Conservation (phyloP, 2,797 vertebrate species). For the Sarcophilus harrisii region DNA sequence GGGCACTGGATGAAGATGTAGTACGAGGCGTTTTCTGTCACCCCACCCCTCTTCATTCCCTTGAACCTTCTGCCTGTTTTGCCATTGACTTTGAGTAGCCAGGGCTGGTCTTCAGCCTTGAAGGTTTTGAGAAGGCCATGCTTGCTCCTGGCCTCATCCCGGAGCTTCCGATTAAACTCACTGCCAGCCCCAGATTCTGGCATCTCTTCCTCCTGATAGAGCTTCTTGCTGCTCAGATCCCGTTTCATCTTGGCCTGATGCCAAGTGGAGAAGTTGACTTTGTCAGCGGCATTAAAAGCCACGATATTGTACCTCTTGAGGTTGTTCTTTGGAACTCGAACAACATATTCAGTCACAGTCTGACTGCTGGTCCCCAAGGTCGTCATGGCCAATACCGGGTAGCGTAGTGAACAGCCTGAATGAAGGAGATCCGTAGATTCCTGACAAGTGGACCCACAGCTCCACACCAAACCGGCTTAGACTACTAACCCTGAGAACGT, state of each 20-base stretch:
- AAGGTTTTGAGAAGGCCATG: conserved; percentile 94
- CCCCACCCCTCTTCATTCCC: conserved; percentile 94
- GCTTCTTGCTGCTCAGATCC: conserved; percentile 93
- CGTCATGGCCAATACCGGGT: too few species aligned
- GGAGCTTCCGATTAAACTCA: too few species aligned
- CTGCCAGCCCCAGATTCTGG: conserved; percentile 90
- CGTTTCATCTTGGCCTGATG: conserved; percentile 94
- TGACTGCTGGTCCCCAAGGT: conserved; percentile 91
- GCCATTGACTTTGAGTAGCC: conserved; percentile 94
- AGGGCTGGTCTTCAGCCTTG: conserved; percentile 95
- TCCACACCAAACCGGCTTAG: too few species aligned
- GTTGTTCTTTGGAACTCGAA: conserved; percentile 94
- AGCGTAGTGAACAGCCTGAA: too few species aligned
- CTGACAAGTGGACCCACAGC: too few species aligned
- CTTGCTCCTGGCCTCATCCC: conserved; percentile 93
- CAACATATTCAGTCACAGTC: conserved; percentile 92
- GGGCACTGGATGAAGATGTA: conserved; percentile 96
- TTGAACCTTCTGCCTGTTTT: conserved; percentile 93
- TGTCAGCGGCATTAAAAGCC: conserved; percentile 95
- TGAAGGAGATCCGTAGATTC: too few species aligned
- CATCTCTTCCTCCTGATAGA: conserved; percentile 94
- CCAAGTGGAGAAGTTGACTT: conserved; percentile 90
- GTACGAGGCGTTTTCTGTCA: conserved; percentile 94
- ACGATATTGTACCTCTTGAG: conserved; percentile 94
- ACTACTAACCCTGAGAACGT: too few species aligned